Evolutionary conservation across 2,888 invertebrate species (phyloP).

Genomic region (Lamellibrachia satsuma): DNA sequence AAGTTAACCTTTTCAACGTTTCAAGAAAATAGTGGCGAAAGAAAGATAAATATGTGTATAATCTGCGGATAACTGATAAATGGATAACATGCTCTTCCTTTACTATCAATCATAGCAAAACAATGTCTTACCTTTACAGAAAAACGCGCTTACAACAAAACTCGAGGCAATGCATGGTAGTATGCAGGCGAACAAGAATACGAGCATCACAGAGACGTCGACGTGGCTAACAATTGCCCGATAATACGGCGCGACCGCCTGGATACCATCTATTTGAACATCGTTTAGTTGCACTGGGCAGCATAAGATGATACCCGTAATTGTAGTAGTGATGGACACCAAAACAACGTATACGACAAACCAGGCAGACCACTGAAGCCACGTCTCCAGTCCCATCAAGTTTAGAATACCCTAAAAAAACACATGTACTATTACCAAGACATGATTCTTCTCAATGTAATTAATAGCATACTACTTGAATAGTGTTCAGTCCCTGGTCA

Average conservation of each 20-base stretch:
- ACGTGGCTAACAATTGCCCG: not conserved
- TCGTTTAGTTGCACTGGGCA: not conserved
- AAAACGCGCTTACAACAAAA: not conserved
- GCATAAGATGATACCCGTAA: not conserved
- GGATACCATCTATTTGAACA: not conserved
- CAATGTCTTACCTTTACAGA: not conserved
- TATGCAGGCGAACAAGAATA: not conserved
- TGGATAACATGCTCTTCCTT: too few species aligned
- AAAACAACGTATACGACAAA: not conserved
- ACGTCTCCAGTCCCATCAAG: not conserved
- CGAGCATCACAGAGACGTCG: not conserved
- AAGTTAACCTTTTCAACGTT: too few species aligned
- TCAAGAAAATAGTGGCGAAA: too few species aligned
- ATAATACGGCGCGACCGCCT: not conserved
- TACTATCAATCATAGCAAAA: too few species aligned
- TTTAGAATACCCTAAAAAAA: not conserved
- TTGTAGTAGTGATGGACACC: not conserved
- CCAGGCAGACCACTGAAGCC: conserved; percentile 13
- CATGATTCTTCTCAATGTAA: not conserved
- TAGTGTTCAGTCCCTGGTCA: too few species aligned
- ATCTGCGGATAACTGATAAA: too few species aligned
- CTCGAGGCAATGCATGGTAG: not conserved
- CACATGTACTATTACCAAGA: not conserved
- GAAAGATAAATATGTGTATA: too few species aligned
- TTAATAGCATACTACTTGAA: not conserved